Base-by-base conservation (phyloP, 2,797 vertebrate genomes). In the Anas georgica region DNA sequence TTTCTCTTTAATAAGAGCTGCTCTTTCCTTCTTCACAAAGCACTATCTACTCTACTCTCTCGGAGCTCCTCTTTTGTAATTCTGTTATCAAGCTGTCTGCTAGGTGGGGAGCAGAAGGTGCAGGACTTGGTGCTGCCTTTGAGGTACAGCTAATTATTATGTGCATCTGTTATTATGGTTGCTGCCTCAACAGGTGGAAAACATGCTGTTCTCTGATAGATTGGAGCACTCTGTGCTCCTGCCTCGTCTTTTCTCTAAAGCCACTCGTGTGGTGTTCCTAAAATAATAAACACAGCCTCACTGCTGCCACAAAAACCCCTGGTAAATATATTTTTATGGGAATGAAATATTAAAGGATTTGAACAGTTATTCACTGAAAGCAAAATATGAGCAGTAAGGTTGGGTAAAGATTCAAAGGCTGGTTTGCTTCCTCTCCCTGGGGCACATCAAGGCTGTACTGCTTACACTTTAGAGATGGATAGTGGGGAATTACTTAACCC, bases 321-420 rank as follows among this genome's bases (percentile, higher is more conserved):
- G 76, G 94, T 94, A 97, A 96, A 95, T 96, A 96, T 93, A 94
- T 95, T 93, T 96, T 96, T 93, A 93, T 88, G 79, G 91, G 97
- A 95, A 93, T 96, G 86, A 96, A 95, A 95, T 95, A 96, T 97
- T 96, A 96, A 96, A 96, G 94, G 95, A 97, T 96, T 95, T 94
- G 92, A 97, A 92, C 94, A 91, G 91, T 96, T 95, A 95, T 77
- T 96, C 94, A 96, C 73, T 92, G 93, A 95, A 96, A 96, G 94
- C 94, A 96, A 97, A 97, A 95, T 91, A 90, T 77, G 95, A 97
- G 79, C 94, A 93, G 91, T 82, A 95, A 94, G 91, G 91, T 83
- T 97, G 94, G 86, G 95, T 93, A 96, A 91, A 94, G 92, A 97
- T 94, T 95, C 93, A 95, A 93, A 95, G 90, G 75, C 91, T 92